Evolutionary conservation across 2,888 invertebrate genomes (phyloP).

Genomic region (Branchipolynoe longqiensis): DNA sequence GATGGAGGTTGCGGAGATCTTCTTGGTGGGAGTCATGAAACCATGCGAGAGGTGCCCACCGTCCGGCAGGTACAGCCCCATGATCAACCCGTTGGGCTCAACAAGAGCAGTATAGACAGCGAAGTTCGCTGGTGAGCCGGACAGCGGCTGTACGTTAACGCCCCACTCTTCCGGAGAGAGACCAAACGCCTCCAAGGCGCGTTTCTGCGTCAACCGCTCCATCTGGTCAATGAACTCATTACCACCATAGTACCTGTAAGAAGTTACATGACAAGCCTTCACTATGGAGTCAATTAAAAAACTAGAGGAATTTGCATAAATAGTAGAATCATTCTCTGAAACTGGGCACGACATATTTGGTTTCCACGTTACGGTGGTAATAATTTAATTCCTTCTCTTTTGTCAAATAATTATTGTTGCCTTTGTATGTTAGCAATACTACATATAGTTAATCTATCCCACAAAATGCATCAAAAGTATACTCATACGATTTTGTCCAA

Average conservation of each 20-base stretch:
- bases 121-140: constrained; percentile 98
- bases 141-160: constrained; percentile 90
- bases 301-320: too few relatives aligned
- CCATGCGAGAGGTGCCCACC: constrained; percentile 91
- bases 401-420: too few relatives aligned
- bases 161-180: constrained; percentile 93
- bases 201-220: constrained; percentile 92
- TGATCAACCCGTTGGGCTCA: constrained; percentile 96
- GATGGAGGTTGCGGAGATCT: constrained; percentile 97
- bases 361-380: too few relatives aligned
- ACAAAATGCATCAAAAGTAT: too few relatives aligned
- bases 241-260: constrained; percentile 95
- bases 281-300: too few relatives aligned
- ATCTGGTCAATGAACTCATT: constrained; percentile 97
- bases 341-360: too few relatives aligned
- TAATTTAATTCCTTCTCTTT: too few relatives aligned
- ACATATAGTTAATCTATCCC: too few relatives aligned
- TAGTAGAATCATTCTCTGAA: too few relatives aligned
- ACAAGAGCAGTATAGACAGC: constrained; percentile 93
- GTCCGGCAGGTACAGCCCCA: constrained; percentile 96
- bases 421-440: too few relatives aligned
- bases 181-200: constrained; percentile 91
- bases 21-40: constrained; percentile 95
- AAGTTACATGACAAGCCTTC: too few relatives aligned
- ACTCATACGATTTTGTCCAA: too few relatives aligned